Evolutionary conservation across 2,888 invertebrate genomes (phyloP).

Genomic region (Cataglyphis livida): DNA sequence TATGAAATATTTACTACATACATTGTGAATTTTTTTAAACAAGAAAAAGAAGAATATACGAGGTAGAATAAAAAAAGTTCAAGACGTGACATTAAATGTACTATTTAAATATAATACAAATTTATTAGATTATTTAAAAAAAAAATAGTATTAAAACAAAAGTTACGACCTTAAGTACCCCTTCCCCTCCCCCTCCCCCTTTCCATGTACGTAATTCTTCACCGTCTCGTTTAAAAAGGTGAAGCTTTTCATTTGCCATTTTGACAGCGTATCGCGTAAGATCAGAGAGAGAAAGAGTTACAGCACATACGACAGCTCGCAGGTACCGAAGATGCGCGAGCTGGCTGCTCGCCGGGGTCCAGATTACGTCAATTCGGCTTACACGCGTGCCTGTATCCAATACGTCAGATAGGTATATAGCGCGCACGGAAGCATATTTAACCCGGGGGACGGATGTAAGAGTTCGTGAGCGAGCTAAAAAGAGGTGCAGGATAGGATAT

Average conservation of each 20-base stretch:
- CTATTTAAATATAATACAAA: background rate
- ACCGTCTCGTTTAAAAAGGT: background rate
- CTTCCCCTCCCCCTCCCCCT: no score
- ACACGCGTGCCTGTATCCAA: conserved; percentile 12
- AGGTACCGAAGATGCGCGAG: background rate
- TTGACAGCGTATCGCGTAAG: background rate
- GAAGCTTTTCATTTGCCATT: background rate
- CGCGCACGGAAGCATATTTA: background rate
- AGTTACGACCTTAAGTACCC: no score
- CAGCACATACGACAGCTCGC: background rate
- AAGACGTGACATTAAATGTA: background rate
- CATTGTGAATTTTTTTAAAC: background rate
- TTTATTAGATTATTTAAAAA: background rate
- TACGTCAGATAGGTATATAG: background rate
- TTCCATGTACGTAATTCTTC: no score
- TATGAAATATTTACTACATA: background rate
- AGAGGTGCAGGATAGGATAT: background rate
- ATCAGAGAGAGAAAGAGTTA: conserved; percentile 2
- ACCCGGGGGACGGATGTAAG: conserved; percentile 20
- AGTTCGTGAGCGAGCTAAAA: conserved; percentile 10
- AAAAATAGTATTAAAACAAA: background rate
- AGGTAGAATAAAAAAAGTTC: background rate
- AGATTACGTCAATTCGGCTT: conserved; percentile 17
- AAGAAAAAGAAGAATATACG: background rate
- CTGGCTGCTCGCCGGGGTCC: background rate